phyloP scores from a whole-genome alignment of 1,140 invertebrate genomes.

The Bathynomus jamesi region DNA sequence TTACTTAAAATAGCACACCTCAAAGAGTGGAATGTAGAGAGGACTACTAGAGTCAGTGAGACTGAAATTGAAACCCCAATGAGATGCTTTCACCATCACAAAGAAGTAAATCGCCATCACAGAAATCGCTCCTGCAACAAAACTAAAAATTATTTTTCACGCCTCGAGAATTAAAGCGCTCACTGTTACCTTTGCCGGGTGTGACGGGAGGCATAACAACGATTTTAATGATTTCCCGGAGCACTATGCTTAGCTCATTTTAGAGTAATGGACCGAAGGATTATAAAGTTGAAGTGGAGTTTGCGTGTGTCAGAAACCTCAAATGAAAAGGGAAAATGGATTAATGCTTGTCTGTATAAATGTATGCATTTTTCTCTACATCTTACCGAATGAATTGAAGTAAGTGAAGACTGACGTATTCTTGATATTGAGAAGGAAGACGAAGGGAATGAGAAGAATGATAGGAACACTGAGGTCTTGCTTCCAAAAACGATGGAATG shows the following conservation, averaged over 20 bases:
- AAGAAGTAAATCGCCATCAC: conserved; percentile 5
- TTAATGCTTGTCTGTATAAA: no score
- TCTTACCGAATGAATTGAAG: conserved; percentile 74
- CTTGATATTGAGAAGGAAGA: conserved; percentile 74
- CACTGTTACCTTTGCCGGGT: no score
- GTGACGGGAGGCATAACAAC: no score
- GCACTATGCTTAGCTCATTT: no score
- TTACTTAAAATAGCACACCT: conserved; percentile 5
- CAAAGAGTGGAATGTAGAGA: conserved; percentile 2
- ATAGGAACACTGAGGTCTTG: conserved; percentile 74
- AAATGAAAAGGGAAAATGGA: no score
- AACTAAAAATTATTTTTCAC: no score
- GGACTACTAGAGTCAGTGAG: not conserved
- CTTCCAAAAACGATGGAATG: conserved; percentile 55
- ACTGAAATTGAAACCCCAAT: not conserved
- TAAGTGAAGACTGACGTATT: conserved; percentile 86
- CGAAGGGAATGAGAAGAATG: conserved; percentile 66
- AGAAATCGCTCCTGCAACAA: conserved; percentile 3
- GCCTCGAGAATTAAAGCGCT: no score
- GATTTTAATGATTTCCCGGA: no score
- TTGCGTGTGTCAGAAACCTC: no score
- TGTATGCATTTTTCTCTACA: no score
- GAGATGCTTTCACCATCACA: conserved; percentile 2
- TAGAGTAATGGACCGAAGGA: no score
- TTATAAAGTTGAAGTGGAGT: no score